Conservation (phyloP, 2,888 invertebrate species). For the Julus scandinavius region DNA sequence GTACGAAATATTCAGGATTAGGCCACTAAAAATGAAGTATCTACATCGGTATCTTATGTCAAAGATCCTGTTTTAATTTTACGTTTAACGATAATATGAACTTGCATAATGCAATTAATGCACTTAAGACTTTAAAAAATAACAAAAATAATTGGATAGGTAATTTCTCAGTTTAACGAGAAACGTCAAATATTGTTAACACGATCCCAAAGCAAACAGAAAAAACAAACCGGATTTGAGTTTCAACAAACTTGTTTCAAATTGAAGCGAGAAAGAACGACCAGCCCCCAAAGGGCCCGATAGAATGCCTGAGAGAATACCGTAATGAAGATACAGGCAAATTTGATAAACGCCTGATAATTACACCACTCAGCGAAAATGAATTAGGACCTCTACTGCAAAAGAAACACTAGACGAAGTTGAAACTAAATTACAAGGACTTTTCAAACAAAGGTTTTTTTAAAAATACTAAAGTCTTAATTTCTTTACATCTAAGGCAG, state of each 20-base stretch:
- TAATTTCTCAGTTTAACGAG: not conserved
- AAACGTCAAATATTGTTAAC: conserved; percentile 29
- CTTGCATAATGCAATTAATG: not conserved
- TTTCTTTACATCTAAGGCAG: not conserved
- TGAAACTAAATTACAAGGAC: conserved; percentile 1
- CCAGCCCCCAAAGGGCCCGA: conserved; percentile 10
- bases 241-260: not conserved
- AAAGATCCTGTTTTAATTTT: too few species aligned
- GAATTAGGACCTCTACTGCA: conserved; percentile 1
- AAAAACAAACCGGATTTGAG: not conserved
- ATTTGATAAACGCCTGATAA: conserved; percentile 46
- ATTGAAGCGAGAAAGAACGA: not conserved
- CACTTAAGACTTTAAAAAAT: not conserved
- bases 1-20: too few species aligned
- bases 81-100: too few species aligned
- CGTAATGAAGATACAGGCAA: conserved; percentile 21
- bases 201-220: not conserved
- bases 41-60: too few species aligned
- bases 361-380: conserved; percentile 45
- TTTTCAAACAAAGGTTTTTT: not conserved
- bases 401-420: conserved; percentile 42
- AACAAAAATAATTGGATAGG: conserved; percentile 13
- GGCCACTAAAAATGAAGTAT: not conserved
- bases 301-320: conserved; percentile 12
- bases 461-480: conserved; percentile 6